Evolutionary conservation across 1,140 invertebrate species (phyloP), one percentile per base, ranked within the genome.

Genomic region (Anthonomus grandis): DNA sequence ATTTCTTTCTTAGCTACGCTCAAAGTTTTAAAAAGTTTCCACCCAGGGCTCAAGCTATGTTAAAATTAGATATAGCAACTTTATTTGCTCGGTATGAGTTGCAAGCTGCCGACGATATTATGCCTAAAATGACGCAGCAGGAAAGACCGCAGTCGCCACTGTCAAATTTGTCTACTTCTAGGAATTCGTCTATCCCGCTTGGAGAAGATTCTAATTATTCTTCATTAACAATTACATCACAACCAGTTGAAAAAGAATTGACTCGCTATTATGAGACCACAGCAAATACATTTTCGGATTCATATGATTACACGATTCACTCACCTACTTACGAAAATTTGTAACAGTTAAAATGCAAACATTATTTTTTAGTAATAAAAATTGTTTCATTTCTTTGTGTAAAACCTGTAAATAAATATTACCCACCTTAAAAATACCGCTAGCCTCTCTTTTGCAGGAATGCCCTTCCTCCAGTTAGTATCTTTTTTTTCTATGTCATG

Each of bases 41-140:
- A n/a, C n/a, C n/a, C 10, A 45, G 3, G 17, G 13, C 42, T 4
- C 42, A 21, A 45, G 37, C 37, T 13, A 39, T 39, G 13, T 39
- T 39, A 39, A 39, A 39, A 39, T 21, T 44, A 44, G 41, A 44
- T 44, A 44, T 44, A 22, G 41, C 18, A 44, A 44, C 41, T 19
- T 44, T 44, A 21, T 44, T 44, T 44, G 4, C 41, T 44, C 41
- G 41, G 41, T 44, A 44, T 22, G 41, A 44, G 23, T 44, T 44
- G 23, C 18, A 44, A 44, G 41, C 10, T 21, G 41, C 15, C 19
- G 52, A 42, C 46, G 37, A 54, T 45, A n/a, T 45, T 18, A 44
- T n/a, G n/a, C n/a, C n/a, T n/a, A n/a, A n/a, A n/a, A n/a, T n/a
- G n/a, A n/a, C 44, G 13, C 22, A 10, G 18, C 44, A 10, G 44